Base-by-base conservation (phyloP, 1,140 invertebrate genomes). In the Papilio aristodemus region DNA sequence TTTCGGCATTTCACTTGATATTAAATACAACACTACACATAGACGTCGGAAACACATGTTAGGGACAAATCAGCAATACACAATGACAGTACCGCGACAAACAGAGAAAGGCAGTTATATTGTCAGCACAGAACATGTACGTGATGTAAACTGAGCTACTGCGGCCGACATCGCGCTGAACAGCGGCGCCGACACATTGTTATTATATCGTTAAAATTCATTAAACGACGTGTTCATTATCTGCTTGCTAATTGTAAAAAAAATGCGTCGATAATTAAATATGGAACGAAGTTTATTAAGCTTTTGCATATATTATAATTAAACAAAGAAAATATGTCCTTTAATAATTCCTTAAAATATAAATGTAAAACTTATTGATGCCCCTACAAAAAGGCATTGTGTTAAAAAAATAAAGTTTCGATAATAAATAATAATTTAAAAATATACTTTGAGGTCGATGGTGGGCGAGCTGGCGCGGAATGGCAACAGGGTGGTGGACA, bases 401-500 rank as follows among this genome's bases (percentile, higher is more conserved):
- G n/a, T n/a, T n/a, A n/a, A n/a, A n/a, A n/a, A n/a, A n/a, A n/a
- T n/a, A n/a, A n/a, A n/a, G n/a, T n/a, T n/a, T n/a, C n/a, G 1
- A 13, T 50, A 14, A 50, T 32, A 50, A 17, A 1, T 7, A 14
- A 50, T 25, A 32, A 36, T 32, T 59, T 14, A 63, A n/a, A n/a
- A n/a, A n/a, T n/a, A n/a, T n/a, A 13, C 70, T 82, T 76, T 22
- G 72, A 90, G 88, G 62, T 73, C 78, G 22, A 89, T 89, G 86
- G 79, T 83, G 8, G 76, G 74, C 14, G 66, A 62, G 3, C 63
- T 88, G 38, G 79, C 83, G 0, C 68, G 71, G 38, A 84, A 78
- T 22, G 89, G 85, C 4, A 90, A 89, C 76, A 81, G 85, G 58
- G 77, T 88, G 2, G 74, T 91, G 0, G 89, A 91, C 68, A 83